Evolutionary conservation across 2,797 vertebrate genomes (phyloP).

Genomic region (Intellagama lesueurii): DNA sequence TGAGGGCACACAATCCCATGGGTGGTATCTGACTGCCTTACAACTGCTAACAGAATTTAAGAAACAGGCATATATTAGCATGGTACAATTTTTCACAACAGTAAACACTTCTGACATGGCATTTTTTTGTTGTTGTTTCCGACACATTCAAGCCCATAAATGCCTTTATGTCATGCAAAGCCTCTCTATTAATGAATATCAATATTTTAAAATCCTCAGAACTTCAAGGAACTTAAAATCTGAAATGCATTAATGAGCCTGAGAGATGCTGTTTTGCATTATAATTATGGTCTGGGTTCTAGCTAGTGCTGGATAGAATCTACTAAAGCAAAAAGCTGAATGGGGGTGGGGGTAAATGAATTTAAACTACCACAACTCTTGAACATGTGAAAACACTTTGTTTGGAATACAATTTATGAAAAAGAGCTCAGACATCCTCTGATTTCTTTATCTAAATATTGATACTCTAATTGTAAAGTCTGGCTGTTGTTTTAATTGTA

Average conservation of each 20-base stretch:
- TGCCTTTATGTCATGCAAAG: constrained; percentile 53
- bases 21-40: constrained; percentile 83
- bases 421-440: accelerated
- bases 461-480: background rate
- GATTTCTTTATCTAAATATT: constrained; percentile 12
- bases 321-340: constrained; percentile 56
- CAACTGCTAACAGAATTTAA: constrained; percentile 82
- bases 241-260: constrained; percentile 75
- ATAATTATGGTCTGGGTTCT: constrained; percentile 73
- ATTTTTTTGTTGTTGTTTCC: constrained; percentile 61
- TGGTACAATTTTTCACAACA: constrained; percentile 68
- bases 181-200: constrained; percentile 66
- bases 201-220: constrained; percentile 73
- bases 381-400: background rate
- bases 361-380: constrained; percentile 31
- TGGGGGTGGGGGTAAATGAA: constrained; percentile 5
- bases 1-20: constrained; percentile 84
- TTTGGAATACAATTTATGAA: accelerated
- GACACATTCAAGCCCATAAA: constrained; percentile 53
- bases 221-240: constrained; percentile 80
- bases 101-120: constrained; percentile 73
- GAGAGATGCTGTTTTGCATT: constrained; percentile 78
- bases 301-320: constrained; percentile 56
- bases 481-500: accelerated
- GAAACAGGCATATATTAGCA: constrained; percentile 78